phyloP scores from a whole-genome alignment of 2,888 invertebrate genomes.

The Ametastegia equiseti region DNA sequence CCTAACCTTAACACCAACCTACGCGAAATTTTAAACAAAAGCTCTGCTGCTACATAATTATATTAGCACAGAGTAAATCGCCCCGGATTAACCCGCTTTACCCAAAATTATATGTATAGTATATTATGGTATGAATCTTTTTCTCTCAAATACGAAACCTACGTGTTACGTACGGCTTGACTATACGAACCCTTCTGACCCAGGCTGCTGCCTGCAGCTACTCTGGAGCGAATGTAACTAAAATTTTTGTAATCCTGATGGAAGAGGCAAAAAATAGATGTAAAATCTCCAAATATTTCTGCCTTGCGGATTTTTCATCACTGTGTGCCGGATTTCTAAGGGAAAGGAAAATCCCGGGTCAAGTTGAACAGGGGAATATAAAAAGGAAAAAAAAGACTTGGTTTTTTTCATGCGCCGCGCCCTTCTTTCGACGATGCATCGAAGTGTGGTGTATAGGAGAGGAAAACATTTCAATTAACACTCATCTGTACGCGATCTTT shows the following conservation, averaged over 20 bases:
- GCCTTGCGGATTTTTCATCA: neutral
- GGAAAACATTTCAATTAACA: slow-evolving; percentile 40
- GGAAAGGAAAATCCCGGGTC: neutral
- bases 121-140: neutral
- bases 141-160: neutral
- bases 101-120: neutral
- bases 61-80: neutral
- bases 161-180: neutral
- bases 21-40: neutral
- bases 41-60: neutral
- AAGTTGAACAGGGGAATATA: neutral
- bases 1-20: neutral
- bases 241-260: neutral
- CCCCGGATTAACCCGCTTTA: neutral
- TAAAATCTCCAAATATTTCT: neutral
- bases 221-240: neutral
- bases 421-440: slow-evolving; percentile 2
- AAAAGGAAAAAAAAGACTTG: neutral
- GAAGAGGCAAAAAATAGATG: neutral
- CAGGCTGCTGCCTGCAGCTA: neutral
- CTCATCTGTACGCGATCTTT: neutral
- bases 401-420: neutral
- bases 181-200: neutral
- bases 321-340: neutral
- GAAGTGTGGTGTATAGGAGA: slow-evolving; percentile 3